Evolutionary conservation across 2,888 invertebrate genomes (phyloP).

Genomic region (Drosophila mettleri): DNA sequence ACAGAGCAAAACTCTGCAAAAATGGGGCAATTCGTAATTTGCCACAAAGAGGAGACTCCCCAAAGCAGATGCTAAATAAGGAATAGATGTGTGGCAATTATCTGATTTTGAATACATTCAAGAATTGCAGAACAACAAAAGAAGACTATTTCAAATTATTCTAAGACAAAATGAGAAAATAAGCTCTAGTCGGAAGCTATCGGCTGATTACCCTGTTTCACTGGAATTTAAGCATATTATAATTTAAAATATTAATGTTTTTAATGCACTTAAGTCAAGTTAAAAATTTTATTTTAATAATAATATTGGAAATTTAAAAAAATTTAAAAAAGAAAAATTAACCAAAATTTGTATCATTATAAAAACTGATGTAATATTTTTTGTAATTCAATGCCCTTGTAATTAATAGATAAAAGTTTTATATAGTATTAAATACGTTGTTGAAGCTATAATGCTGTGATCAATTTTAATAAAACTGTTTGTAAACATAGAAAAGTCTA

Average conservation of each 20-base stretch:
- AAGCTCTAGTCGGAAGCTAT: too few relatives aligned
- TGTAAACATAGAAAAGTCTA: too few relatives aligned
- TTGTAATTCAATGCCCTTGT: too few relatives aligned
- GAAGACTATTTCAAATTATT: neutral
- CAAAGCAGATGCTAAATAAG: constrained; percentile 9
- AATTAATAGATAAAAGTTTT: too few relatives aligned
- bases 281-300: too few relatives aligned
- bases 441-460: neutral
- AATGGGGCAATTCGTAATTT: constrained; percentile 35
- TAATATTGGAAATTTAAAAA: too few relatives aligned
- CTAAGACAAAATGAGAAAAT: neutral
- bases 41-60: constrained; percentile 13
- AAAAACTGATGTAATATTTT: too few relatives aligned
- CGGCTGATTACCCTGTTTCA: too few relatives aligned
- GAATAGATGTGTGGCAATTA: neutral
- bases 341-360: too few relatives aligned
- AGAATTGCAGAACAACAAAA: constrained; percentile 12
- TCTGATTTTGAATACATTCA: constrained; percentile 10
- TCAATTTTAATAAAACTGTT: neutral
- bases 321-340: too few relatives aligned
- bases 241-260: neutral
- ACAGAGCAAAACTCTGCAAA: constrained; percentile 28
- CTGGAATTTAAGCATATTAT: neutral
- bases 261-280: neutral
- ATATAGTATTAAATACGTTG: too few relatives aligned